Evolutionary conservation across 2,797 vertebrate species (phyloP), one percentile per base, ranked within the genome.

Genomic region (Siniperca scherzeri): DNA sequence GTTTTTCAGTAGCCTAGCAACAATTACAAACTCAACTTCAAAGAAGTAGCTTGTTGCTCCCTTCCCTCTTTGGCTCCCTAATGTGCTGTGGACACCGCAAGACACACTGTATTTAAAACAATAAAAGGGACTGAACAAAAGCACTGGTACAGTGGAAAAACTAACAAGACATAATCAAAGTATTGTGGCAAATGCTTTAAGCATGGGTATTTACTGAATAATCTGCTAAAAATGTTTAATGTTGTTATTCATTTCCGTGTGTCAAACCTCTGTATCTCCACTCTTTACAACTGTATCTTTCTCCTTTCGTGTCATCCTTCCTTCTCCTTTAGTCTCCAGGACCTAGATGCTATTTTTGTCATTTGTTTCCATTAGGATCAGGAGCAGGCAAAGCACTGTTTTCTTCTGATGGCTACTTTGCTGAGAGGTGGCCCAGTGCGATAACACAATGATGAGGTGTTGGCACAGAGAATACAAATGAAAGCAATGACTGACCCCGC

Each of bases 321-420:
- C 21, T 55, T 52, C 59, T 57, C 9, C n/a, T 66, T 36, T 70
- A 42, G 68, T 82, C 42, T 82, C 61, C 48, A 70, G 75, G 68
- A 64, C 64, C 53, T 16, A 64, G 25, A 78, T 69, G 76, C 77
- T 80, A 67, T 70, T 81, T 79, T 50, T 78, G 64, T 84, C 74
- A 80, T 85, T 85, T 87, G 66, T 79, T 81, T 87, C 80, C 69
- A 80, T 87, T 80, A 77, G 65, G 33, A 69, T 83, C 77, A 70
- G 33, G 56, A 59, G 50, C 42, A 73, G 48, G 53, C 70, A n/a
- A 25, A 82, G 55, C 50, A 48, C 67, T 56, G 79, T 75, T 75
- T 67, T 64, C 65, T 67, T 60, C 65, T 85, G 71, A 78, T 77
- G 75, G 61, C 69, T 70, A 61, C 30, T 89, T 84, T 80, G 70